Conservation (phyloP, 2,113 vertebrate species). For the Zosterops hypoxanthus region DNA sequence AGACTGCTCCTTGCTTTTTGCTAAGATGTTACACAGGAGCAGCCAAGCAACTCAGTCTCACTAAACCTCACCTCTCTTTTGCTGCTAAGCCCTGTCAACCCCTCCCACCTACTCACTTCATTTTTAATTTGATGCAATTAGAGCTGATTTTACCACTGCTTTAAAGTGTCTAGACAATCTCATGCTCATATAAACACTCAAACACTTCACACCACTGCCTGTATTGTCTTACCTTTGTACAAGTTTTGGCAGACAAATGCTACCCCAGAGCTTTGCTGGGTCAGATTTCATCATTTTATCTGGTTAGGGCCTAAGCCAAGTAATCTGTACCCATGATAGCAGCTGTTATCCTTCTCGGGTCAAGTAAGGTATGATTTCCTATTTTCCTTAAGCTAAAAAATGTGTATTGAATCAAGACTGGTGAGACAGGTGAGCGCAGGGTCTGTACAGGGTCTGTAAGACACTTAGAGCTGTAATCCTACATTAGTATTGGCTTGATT, state of each 20-base stretch:
- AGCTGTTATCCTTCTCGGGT: background rate
- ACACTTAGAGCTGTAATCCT: background rate
- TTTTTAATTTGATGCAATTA: slow-evolving; percentile 7
- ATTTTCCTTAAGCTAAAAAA: slow-evolving; percentile 18
- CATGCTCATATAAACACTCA: background rate
- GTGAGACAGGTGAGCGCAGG: background rate
- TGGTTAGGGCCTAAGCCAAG: slow-evolving; percentile 34
- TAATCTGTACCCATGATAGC: background rate
- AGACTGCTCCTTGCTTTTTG: background rate
- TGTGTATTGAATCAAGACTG: background rate
- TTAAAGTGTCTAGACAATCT: slow-evolving; percentile 30
- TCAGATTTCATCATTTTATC: slow-evolving; percentile 29
- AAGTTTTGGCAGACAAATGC: slow-evolving; percentile 21
- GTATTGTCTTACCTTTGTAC: slow-evolving; percentile 42
- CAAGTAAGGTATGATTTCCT: slow-evolving; percentile 45
- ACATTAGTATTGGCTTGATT: background rate
- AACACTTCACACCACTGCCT: background rate
- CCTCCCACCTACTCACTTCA: background rate
- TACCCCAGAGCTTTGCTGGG: slow-evolving; percentile 2
- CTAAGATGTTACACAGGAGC: background rate
- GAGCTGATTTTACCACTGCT: background rate
- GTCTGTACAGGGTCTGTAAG: background rate
- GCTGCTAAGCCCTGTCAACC: background rate
- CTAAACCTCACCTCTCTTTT: background rate
- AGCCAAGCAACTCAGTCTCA: background rate